phyloP scores from a whole-genome alignment of 2,113 vertebrate species.

The Meriones unguiculatus region DNA sequence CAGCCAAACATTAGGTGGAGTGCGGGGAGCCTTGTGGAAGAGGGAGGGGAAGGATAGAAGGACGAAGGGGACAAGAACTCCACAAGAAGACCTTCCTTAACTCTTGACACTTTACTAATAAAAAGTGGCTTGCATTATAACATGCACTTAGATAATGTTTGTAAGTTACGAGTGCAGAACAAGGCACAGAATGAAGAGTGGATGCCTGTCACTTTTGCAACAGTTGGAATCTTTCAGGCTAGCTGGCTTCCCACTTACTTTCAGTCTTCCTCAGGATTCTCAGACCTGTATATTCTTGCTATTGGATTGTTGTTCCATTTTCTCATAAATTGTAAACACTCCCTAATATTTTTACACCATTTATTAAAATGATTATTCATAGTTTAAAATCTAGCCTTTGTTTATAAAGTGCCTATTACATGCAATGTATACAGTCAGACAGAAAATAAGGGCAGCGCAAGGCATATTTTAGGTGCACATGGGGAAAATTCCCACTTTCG shows the following conservation, averaged over 20 bases:
- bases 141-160: background rate
- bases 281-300: background rate
- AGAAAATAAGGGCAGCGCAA: slow-evolving; percentile 34
- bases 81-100: too few relatives aligned
- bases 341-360: slow-evolving; percentile 55
- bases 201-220: background rate
- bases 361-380: slow-evolving; percentile 71
- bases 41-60: too few relatives aligned
- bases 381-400: slow-evolving; percentile 60
- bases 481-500: slow-evolving; percentile 40
- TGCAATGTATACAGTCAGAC: slow-evolving; percentile 24
- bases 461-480: slow-evolving; percentile 24
- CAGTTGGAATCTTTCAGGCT: background rate
- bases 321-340: slow-evolving; percentile 36
- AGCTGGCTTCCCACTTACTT: slow-evolving; percentile 7
- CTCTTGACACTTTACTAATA: background rate
- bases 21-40: too few relatives aligned
- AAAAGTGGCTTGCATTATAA: background rate
- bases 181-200: background rate
- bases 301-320: background rate
- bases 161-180: background rate
- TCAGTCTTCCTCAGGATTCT: slow-evolving; percentile 13
- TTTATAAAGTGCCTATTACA: slow-evolving; percentile 50
- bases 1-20: too few relatives aligned
- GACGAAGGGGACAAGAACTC: too few relatives aligned